Percentiles rank a stretch among this genome's conserved stretches.
phyloP scores from a whole-genome alignment of 2,888 invertebrate species.

The Drosophila affinis region DNA sequence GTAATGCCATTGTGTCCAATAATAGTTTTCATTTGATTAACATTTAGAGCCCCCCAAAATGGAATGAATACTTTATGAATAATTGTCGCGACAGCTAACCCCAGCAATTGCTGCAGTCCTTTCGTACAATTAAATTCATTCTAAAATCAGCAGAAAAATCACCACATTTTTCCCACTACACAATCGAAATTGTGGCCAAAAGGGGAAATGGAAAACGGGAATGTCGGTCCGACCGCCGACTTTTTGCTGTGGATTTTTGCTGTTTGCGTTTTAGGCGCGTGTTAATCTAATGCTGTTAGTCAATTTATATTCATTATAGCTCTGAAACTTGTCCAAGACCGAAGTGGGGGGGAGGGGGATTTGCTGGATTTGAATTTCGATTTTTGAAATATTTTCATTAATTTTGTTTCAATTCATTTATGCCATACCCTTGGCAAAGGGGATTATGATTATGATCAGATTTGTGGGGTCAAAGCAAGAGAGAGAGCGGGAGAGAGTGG shows the following conservation, averaged over 20 bases:
- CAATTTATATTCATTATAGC: constrained; percentile 63
- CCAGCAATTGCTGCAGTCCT: not conserved
- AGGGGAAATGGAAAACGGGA: constrained; percentile 10
- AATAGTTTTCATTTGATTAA: constrained; percentile 73
- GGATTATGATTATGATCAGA: not conserved
- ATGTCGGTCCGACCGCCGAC: not conserved
- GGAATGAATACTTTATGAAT: constrained; percentile 60
- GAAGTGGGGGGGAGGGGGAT: not conserved
- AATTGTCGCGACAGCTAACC: constrained; percentile 49
- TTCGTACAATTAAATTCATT: constrained; percentile 22
- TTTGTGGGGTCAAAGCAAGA: not conserved
- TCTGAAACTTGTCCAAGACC: constrained; percentile 34
- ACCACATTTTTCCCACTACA: not conserved
- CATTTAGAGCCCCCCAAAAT: constrained; percentile 57
- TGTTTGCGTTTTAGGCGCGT: constrained; percentile 39
- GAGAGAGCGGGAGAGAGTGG: not conserved
- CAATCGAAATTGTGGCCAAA: constrained; percentile 5
- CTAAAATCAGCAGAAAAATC: not conserved
- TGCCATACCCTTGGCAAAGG: not conserved
- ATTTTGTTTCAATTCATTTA: constrained; percentile 6
- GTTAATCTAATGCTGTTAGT: constrained; percentile 65
- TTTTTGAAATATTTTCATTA: constrained; percentile 35
- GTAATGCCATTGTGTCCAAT: constrained; percentile 49
- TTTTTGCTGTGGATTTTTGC: constrained; percentile 4
- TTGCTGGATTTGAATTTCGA: constrained; percentile 12